Base-by-base conservation (phyloP, 2,113 vertebrate species). In the Zosterops hypoxanthus region DNA sequence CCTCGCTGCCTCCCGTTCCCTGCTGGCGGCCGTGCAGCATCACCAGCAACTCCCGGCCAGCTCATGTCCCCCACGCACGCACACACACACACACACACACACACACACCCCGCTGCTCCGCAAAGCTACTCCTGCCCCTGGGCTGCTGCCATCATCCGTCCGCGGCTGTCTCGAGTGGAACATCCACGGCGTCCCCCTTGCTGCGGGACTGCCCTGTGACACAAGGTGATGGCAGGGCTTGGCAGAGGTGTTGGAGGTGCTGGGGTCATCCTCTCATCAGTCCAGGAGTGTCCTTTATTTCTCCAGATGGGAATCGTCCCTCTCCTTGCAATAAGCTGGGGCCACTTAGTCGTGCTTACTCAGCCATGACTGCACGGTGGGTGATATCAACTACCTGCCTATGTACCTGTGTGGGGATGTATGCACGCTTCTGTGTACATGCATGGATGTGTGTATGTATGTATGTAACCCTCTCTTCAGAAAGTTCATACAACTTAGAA, bases 31-130 rank as follows among this genome's bases (percentile, higher is more conserved):
- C 17, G 9, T 0, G 46, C 64, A 15, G n/a, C 47, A 20, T 3
- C 41, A 0, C 47, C 41, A 7, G 0, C 33, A 6, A 7, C 3
- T 6, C n/a, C 3, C 70, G 4, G 13, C 4, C n/a, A 3, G 47
- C 8, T 20, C 6, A 2, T 2, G 33, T 36, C 5, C 20, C 56
- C 56, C 14, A 39, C 4, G 34, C 2, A 9, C 29, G 12, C 61
- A 11, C 4, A 10, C 28, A 2, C 52, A 11, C 36, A 9, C 8
- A 28, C 2, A 11, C 29, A 8, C 5, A 10, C 61, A 11, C 4
- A 10, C 28, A 2, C 42, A 8, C 36, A 9, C 8, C 15, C 47
- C 29, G 6, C 39, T 24, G 28, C 10, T 24, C 64, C 7, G 47
- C 64, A 6, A 3, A 41, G 47, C 12, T 1, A 1, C 12, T 29